Base-by-base conservation (phyloP, 1,140 invertebrate species). In the Hyles euphorbiae region DNA sequence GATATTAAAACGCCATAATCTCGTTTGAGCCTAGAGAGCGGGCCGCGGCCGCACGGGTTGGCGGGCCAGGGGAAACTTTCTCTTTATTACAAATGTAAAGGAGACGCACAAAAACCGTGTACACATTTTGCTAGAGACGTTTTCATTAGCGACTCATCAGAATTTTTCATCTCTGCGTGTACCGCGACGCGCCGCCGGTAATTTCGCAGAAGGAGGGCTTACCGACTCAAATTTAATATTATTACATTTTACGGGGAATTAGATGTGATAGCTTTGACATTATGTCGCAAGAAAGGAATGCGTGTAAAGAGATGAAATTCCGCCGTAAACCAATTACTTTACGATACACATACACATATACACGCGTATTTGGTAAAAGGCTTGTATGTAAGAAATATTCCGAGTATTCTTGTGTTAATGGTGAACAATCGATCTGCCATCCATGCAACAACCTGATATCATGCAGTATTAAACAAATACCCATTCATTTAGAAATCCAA, bases 1-100 rank as follows among this genome's bases (percentile, higher is more conserved):
- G 65, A 80, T 83, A 82, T 83, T 86, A 81, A 86, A 82, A 81
- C 70, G 70, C 60, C 59, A 79, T 83, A 86, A 86, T 81, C 79
- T 74, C 64, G 65, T 79, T 76, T 72, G 60, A 66, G 67, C 59
- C 52, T 54, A 58, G 50, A 64, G 58, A 64, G 59, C 66, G 70
- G 66, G 66, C 71, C 73, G 64, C 47, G 63, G 67, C 60, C 55
- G 50, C 60, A 65, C 68, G 22, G 22, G 22, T 22, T 2, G 22
- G 22, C 22, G 22, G 22, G 22, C 22, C 22, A 22, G 22, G 22
- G 22, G 22, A 64, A 72, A 78, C 71, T 72, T 78, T 72, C 62
- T 70, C 70, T 78, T 83, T 83, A 84, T 83, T 82, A 76, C 61
- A 78, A 81, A 77, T 63, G 70, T 67, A 74, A 76, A 74, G 68